A percentile compares a stretch with the other conserved stretches of the same genome.
Conservation (phyloP, 1,140 invertebrate genomes). For the Sogatella furcifera region DNA sequence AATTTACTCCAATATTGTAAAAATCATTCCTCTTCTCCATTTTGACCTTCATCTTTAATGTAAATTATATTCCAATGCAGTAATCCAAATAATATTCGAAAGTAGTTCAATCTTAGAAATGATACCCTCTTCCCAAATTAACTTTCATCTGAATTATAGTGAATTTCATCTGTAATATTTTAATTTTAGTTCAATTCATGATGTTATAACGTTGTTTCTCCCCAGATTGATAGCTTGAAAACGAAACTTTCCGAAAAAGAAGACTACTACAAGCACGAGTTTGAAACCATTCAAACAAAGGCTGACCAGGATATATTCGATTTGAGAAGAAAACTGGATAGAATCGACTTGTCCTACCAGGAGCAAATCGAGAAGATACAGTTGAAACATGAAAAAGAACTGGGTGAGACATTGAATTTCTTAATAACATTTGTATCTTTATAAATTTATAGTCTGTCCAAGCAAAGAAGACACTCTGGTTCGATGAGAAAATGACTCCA, state of each 20-base stretch:
- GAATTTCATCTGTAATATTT: no score
- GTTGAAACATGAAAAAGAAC: slow-evolving; percentile 41
- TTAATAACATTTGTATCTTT: background rate
- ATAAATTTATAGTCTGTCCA: background rate
- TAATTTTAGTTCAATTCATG: no score
- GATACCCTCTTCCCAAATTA: no score
- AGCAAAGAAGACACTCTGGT: no score
- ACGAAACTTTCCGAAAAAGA: slow-evolving; percentile 42
- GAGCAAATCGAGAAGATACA: slow-evolving; percentile 45
- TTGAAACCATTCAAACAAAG: slow-evolving; percentile 39
- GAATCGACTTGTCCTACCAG: slow-evolving; percentile 40
- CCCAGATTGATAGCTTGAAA: slow-evolving; percentile 42
- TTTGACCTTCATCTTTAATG: no score
- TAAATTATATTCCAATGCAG: no score
- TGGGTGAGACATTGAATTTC: slow-evolving; percentile 36
- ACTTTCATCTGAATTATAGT: no score
- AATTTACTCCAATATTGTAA: no score
- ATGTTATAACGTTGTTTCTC: slow-evolving; percentile 8
- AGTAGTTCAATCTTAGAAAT: no score
- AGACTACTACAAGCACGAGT: slow-evolving; percentile 40
- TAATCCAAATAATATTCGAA: no score
- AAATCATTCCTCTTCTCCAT: no score
- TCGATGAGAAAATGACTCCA: no score
- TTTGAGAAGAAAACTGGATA: slow-evolving; percentile 41
- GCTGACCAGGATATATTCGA: slow-evolving; percentile 42